Conservation (phyloP, 64 coral and sea anemone species). For the Astreopora myriophthalma region DNA sequence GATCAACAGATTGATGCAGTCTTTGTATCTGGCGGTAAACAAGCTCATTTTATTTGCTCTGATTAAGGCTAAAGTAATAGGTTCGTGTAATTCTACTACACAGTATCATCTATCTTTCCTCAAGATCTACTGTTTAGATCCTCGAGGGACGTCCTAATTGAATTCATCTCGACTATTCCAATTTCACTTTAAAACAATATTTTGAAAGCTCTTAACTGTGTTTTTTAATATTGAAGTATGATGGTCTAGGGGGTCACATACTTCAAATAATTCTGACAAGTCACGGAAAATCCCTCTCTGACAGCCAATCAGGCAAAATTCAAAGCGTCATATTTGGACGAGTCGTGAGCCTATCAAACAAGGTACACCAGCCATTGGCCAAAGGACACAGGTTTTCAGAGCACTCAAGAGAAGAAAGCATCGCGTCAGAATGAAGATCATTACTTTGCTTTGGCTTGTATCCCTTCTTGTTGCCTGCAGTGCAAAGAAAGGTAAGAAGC, state of each 20-base stretch:
- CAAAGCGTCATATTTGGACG: background rate
- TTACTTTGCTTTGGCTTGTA: background rate
- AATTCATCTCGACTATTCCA: background rate
- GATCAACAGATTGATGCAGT: background rate
- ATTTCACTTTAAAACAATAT: constrained; percentile 1
- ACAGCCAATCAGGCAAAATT: background rate
- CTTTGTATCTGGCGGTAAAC: background rate
- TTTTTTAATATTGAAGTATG: background rate
- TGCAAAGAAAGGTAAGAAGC: background rate
- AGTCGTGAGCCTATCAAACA: background rate
- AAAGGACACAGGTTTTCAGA: background rate
- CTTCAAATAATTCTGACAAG: constrained; percentile 16
- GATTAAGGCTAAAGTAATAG: background rate
- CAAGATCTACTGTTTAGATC: background rate
- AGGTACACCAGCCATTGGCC: background rate
- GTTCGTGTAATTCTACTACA: background rate
- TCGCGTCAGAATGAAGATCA: background rate
- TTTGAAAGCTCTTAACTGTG: background rate
- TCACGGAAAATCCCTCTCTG: constrained; percentile 5
- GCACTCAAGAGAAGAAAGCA: too few species aligned
- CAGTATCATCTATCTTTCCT: background rate
- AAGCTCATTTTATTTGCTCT: background rate
- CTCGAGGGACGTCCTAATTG: background rate
- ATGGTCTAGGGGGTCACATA: background rate
- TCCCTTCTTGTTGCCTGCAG: background rate